Conservation (phyloP, 1,140 invertebrate genomes). For the Tetramorium parvispinum region DNA sequence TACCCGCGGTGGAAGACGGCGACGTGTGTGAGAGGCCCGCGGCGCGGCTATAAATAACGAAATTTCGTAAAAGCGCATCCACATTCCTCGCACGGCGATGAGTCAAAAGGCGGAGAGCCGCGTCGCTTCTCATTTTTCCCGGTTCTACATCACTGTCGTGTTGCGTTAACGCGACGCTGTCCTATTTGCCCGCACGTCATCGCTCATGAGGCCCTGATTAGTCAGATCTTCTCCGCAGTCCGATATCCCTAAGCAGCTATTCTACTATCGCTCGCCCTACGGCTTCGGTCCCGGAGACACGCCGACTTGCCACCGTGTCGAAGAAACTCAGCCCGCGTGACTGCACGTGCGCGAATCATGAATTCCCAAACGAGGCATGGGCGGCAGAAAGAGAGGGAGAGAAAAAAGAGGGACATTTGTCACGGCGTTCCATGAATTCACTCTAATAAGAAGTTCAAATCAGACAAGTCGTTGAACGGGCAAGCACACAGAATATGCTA, state of each 20-base stretch:
- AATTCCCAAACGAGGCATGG: conserved; percentile 55
- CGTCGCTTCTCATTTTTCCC: conserved; percentile 73
- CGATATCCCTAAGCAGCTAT: conserved; percentile 34
- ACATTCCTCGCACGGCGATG: conserved; percentile 53
- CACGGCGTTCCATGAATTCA: neutral
- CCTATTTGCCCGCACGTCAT: conserved; percentile 69
- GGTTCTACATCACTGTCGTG: conserved; percentile 75
- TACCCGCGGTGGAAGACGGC: conserved; percentile 22
- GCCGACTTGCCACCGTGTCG: conserved; percentile 58
- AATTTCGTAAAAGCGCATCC: conserved; percentile 70
- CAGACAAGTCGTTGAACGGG: neutral
- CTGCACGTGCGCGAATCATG: conserved; percentile 53
- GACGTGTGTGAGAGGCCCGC: neutral
- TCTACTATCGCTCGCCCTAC: neutral
- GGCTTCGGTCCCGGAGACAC: conserved; percentile 1
- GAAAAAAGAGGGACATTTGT: neutral
- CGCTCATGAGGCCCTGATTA: conserved; percentile 63
- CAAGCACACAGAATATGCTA: neutral
- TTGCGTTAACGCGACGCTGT: conserved; percentile 70
- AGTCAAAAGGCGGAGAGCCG: conserved; percentile 44
- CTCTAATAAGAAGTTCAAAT: conserved; percentile 19
- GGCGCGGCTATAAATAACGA: conserved; percentile 69
- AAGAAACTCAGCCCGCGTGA: conserved; percentile 50
- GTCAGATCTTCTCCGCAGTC: conserved; percentile 27
- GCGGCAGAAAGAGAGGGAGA: neutral